These are phyloP conservation scores for Leucoma salicis DNA, from an alignment of 2,888 invertebrate genomes.

Conservation along the genomic window DNA sequence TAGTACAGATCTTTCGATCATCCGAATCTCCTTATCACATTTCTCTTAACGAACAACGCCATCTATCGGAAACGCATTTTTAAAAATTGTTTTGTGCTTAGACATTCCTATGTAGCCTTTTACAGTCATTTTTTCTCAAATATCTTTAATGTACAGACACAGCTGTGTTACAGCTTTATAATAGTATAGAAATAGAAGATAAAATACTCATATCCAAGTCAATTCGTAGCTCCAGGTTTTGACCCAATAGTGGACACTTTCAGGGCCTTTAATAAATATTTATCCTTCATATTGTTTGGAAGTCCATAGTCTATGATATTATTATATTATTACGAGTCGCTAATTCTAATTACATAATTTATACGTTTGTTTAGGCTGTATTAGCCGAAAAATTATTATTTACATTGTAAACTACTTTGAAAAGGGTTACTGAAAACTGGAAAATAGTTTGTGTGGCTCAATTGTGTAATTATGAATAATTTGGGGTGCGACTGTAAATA, in stretches of 20 bases:
- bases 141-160: too few relatives aligned
- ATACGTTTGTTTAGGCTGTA: conserved; percentile 63
- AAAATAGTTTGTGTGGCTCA: not conserved
- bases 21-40: too few relatives aligned
- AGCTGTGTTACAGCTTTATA: too few relatives aligned
- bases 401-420: conserved; percentile 10
- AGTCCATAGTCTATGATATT: conserved; percentile 45
- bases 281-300: conserved; percentile 72
- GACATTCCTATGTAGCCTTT: too few relatives aligned
- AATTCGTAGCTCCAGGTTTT: conserved; percentile 32
- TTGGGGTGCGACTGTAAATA: too few relatives aligned
- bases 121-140: too few relatives aligned
- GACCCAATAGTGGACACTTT: conserved; percentile 76
- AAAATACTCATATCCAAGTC: conserved; percentile 40
- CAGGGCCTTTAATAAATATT: conserved; percentile 75
- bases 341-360: conserved; percentile 70
- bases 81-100: too few relatives aligned
- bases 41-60: too few relatives aligned
- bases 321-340: conserved; percentile 34
- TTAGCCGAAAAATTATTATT: conserved; percentile 30
- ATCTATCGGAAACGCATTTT: too few relatives aligned
- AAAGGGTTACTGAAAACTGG: not conserved
- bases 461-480: too few relatives aligned
- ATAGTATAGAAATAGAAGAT: too few relatives aligned
- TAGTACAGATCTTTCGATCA: too few relatives aligned